A percentile compares a stretch with the other conserved stretches of the same genome.
Evolutionary conservation across 2,113 vertebrate species (phyloP).

Genomic region (Sinocyclocheilus anshuiensis): DNA sequence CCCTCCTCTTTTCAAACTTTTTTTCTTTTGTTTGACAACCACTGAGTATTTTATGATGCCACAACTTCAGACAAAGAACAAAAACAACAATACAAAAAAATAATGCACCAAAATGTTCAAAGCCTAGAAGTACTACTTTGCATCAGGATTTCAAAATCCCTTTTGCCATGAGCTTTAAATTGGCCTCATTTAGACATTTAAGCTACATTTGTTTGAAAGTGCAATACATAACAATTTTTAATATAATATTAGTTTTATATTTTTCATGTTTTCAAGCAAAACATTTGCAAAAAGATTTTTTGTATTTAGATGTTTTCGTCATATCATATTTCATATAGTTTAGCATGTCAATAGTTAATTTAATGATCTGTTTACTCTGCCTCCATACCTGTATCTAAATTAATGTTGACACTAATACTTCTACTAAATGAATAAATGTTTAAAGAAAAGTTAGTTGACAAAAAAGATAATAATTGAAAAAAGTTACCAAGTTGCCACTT

Average conservation of each 20-base stretch:
- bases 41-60: background rate
- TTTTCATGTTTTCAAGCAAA: background rate
- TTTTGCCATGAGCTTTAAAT: background rate
- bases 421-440: background rate
- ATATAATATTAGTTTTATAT: background rate
- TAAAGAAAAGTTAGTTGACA: background rate
- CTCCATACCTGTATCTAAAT: background rate
- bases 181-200: background rate
- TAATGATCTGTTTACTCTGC: background rate
- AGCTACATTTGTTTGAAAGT: background rate
- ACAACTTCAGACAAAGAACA: background rate
- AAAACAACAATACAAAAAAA: background rate
- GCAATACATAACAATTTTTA: background rate
- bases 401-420: background rate
- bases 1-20: background rate
- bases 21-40: conserved; percentile 5
- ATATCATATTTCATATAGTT: background rate
- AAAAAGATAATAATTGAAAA: background rate
- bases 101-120: background rate
- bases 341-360: background rate
- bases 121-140: background rate
- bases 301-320: background rate
- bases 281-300: background rate
- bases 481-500: background rate
- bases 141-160: background rate